Evolutionary conservation across 2,113 vertebrate genomes (phyloP).

Genomic region (rat (Rattus norvegicus)): GRCr8 NC_086021.1:176847501-176848000

Average conservation of each 20-base stretch:
- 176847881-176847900: not conserved
- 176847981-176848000: not conserved
- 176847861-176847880: not conserved
- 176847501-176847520: not conserved
- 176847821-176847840: not conserved
- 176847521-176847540: not conserved
- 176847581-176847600: not conserved
- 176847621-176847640: not conserved
- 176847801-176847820: not conserved
- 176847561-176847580: accelerated
- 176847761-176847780: not conserved
- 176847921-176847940: not conserved
- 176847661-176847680: not conserved
- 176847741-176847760: not conserved
- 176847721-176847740: not conserved
- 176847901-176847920: not conserved
- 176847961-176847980: not conserved
- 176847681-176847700: not conserved
- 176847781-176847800: not conserved
- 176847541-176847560: accelerated
- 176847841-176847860: too few relatives aligned
- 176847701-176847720: not conserved
- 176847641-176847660: slow-evolving; percentile 7
- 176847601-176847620: not conserved
- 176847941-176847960: not conserved